These are phyloP conservation scores for Clarias fuscus DNA, from an alignment of 2,797 vertebrate species.

Conservation along the genomic window DNA sequence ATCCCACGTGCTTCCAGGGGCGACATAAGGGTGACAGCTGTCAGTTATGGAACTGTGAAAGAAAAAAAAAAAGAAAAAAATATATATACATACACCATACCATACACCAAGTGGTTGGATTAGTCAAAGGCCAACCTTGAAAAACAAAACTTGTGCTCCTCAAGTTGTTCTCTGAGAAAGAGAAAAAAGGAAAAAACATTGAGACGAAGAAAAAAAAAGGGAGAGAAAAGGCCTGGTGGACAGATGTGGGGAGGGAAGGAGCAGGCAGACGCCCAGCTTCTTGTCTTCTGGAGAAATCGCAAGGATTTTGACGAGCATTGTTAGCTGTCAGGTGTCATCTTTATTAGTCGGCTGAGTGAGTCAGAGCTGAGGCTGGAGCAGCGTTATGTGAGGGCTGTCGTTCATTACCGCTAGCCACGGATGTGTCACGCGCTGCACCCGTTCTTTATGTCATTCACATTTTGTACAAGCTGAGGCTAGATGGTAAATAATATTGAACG, in stretches of 20 bases:
- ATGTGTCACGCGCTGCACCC: conserved; percentile 76
- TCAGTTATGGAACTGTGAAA: conserved; percentile 57
- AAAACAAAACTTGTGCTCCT: conserved; percentile 55
- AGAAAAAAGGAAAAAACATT: conserved; percentile 24
- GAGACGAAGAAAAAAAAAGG: background rate
- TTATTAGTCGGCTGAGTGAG: conserved; percentile 77
- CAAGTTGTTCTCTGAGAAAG: conserved; percentile 56
- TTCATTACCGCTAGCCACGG: conserved; percentile 75
- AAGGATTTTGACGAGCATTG: conserved; percentile 65
- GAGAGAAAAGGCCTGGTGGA: conserved; percentile 41
- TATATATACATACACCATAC: no score
- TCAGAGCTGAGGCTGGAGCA: conserved; percentile 71
- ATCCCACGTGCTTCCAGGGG: conserved; percentile 58
- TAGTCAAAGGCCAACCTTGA: conserved; percentile 60
- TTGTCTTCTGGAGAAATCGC: conserved; percentile 52
- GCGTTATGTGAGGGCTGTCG: conserved; percentile 71
- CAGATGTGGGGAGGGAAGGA: conserved; percentile 39
- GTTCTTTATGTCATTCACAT: conserved; percentile 81
- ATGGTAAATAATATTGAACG: conserved; percentile 14
- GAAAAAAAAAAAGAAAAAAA: conserved; percentile 46
- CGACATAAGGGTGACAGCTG: conserved; percentile 55
- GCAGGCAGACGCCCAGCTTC: conserved; percentile 41
- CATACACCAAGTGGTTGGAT: conserved; percentile 55
- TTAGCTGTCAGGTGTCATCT: conserved; percentile 82
- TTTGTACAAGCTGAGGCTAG: conserved; percentile 48